Conservation (phyloP, 2,797 vertebrate species). For the Coilia nasus region DNA sequence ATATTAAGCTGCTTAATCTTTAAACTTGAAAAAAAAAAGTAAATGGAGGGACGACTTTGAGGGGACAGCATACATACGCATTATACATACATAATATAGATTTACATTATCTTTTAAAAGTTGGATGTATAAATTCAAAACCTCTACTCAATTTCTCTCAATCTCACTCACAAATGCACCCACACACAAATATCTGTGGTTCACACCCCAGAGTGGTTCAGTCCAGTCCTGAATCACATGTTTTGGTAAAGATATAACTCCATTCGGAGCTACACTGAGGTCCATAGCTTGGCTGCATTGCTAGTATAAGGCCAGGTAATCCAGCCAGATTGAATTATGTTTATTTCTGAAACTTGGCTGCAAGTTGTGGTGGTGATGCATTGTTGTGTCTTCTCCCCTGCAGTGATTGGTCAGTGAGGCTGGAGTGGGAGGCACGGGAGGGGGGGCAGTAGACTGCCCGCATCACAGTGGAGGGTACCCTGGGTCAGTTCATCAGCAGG, state of each 20-base stretch:
- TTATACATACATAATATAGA: neutral
- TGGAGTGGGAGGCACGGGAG: neutral
- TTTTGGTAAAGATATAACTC: neutral
- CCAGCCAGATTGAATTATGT: neutral
- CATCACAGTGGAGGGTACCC: constrained; percentile 21
- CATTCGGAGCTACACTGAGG: neutral
- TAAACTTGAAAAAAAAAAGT: neutral
- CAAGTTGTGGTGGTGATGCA: neutral
- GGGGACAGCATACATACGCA: neutral
- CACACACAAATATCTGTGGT: neutral
- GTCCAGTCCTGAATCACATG: neutral
- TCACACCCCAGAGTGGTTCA: neutral
- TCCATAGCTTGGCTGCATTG: neutral
- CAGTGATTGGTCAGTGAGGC: constrained; percentile 4
- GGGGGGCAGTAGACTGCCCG: neutral
- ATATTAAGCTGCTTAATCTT: neutral
- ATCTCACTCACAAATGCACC: neutral
- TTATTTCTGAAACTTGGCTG: neutral
- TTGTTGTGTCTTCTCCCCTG: neutral
- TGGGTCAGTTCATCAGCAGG: constrained; percentile 50
- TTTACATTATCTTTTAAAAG: constrained; percentile 4
- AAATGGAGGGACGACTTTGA: neutral
- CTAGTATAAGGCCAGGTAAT: neutral
- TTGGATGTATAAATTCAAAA: neutral
- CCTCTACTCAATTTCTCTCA: neutral